phyloP scores from a whole-genome alignment of 1,140 invertebrate genomes.

The Panagrolaimus sp. region DNA sequence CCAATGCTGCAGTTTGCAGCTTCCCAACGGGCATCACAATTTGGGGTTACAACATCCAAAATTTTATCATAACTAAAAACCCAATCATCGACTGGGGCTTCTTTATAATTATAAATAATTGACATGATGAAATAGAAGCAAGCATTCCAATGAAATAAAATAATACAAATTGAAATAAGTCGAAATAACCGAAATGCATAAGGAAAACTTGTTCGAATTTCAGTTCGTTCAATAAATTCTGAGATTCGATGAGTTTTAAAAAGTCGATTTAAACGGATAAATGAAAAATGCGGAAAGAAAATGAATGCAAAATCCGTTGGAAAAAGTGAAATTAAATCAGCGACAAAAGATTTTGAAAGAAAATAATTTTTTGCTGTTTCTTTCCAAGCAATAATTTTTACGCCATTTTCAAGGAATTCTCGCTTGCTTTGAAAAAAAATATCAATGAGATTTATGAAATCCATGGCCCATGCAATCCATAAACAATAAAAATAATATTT shows the following conservation, averaged over 20 bases:
- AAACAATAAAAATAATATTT: constrained; percentile 18
- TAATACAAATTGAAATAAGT: constrained; percentile 74
- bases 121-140: constrained; percentile 88
- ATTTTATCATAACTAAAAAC: constrained; percentile 42
- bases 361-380: constrained; percentile 64
- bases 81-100: constrained; percentile 42
- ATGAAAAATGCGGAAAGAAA: constrained; percentile 71
- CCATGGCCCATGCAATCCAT: neutral
- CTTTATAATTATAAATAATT: constrained; percentile 62
- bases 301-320: constrained; percentile 80
- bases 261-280: constrained; percentile 77
- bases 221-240: constrained; percentile 84
- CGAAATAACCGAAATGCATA: constrained; percentile 65
- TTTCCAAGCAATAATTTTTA: constrained; percentile 65
- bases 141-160: constrained; percentile 91
- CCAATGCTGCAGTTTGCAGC: neutral
- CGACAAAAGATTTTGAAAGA: constrained; percentile 8
- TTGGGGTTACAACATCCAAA: constrained; percentile 34
- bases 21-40: constrained; percentile 35
- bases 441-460: constrained; percentile 64
- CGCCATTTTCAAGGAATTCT: constrained; percentile 76
- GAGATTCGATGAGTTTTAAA: constrained; percentile 73
- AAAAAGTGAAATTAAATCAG: constrained; percentile 73
- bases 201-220: constrained; percentile 83
- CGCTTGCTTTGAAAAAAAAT: constrained; percentile 20